Conservation (phyloP, 2,888 invertebrate genomes). For the Zaprionus lineosus region DNA sequence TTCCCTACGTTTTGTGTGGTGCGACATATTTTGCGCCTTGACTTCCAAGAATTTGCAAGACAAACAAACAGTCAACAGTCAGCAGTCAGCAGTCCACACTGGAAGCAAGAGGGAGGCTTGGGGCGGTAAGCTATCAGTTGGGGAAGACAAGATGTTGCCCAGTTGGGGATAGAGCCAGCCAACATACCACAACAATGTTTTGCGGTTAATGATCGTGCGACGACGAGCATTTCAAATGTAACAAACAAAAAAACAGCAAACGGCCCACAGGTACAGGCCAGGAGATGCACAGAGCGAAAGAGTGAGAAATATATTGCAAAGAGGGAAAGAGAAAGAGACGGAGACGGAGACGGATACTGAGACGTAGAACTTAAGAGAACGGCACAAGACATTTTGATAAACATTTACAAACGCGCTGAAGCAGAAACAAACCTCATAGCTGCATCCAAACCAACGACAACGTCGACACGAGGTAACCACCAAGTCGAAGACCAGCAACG, state of each 20-base stretch:
- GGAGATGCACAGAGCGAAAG: neutral
- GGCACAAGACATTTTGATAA: constrained; percentile 77
- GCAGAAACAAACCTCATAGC: constrained; percentile 72
- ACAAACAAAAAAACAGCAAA: constrained; percentile 55
- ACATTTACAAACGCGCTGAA: constrained; percentile 75
- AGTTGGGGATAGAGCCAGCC: constrained; percentile 40
- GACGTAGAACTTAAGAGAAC: constrained; percentile 48
- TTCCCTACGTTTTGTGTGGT: constrained; percentile 25
- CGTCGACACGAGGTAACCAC: constrained; percentile 45
- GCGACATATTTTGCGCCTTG: constrained; percentile 55
- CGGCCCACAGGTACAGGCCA: constrained; percentile 31
- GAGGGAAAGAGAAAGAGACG: neutral
- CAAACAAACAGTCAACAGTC: constrained; percentile 37
- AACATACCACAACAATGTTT: constrained; percentile 75
- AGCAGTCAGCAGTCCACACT: constrained; percentile 20
- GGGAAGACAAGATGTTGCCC: constrained; percentile 28
- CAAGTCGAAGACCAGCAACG: constrained; percentile 31
- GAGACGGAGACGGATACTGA: constrained; percentile 9
- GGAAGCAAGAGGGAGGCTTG: neutral
- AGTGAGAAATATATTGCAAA: too few species aligned
- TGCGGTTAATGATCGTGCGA: constrained; percentile 81
- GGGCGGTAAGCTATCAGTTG: neutral
- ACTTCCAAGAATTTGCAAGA: constrained; percentile 49
- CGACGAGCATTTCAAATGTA: constrained; percentile 68
- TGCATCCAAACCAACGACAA: constrained; percentile 39